Conservation (phyloP, 2,888 invertebrate genomes). For the Aproaerema taeniolella region DNA sequence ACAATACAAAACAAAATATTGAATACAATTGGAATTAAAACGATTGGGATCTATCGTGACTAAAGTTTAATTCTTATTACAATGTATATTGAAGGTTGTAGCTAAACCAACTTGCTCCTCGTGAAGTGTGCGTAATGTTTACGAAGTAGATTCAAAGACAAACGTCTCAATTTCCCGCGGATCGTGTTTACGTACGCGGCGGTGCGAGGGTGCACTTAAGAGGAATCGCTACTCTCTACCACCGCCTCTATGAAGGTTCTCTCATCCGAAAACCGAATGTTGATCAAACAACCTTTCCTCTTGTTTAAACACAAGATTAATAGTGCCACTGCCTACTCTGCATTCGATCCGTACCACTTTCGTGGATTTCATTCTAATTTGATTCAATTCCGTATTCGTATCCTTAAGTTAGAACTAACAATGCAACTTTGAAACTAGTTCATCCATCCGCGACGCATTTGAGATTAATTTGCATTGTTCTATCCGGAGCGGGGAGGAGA, state of each 20-base stretch:
- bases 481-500: slow-evolving; percentile 14
- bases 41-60: too few relatives aligned
- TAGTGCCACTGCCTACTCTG: slow-evolving; percentile 6
- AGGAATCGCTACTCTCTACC: not conserved
- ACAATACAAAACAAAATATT: too few relatives aligned
- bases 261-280: slow-evolving; percentile 7
- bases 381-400: slow-evolving; percentile 6
- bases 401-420: slow-evolving; percentile 7
- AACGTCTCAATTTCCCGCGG: slow-evolving; percentile 45
- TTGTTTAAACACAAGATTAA: slow-evolving; percentile 8
- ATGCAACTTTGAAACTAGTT: slow-evolving; percentile 10
- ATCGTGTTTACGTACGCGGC: slow-evolving; percentile 25
- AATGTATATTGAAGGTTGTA: too few relatives aligned
- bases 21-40: too few relatives aligned
- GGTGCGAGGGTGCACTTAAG: slow-evolving; percentile 7
- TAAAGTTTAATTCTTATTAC: too few relatives aligned
- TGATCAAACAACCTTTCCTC: slow-evolving; percentile 11
- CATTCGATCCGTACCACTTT: slow-evolving; percentile 7
- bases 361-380: slow-evolving; percentile 8
- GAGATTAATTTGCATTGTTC: slow-evolving; percentile 11
- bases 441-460: slow-evolving; percentile 10
- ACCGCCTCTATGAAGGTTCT: not conserved
- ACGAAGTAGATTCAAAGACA: slow-evolving; percentile 43
- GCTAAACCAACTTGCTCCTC: too few relatives aligned
- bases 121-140: slow-evolving; percentile 19